phyloP scores from a whole-genome alignment of 2,888 invertebrate species.

The Hydrotaea cyrtoneurina region DNA sequence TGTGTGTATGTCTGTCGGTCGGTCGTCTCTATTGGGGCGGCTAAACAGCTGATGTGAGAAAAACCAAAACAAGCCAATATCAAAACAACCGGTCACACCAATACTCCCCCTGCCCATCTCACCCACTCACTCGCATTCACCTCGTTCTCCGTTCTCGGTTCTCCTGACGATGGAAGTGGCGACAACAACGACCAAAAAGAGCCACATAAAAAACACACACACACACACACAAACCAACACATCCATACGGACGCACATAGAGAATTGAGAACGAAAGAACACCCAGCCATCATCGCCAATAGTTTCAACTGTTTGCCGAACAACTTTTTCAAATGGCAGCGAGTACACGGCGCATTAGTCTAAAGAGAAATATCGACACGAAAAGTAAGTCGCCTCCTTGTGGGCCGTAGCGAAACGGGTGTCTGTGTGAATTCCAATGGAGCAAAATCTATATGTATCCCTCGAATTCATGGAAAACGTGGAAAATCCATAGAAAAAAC shows the following conservation, averaged over 20 bases:
- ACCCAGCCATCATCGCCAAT: constrained; percentile 32
- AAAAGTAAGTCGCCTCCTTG: constrained; percentile 77
- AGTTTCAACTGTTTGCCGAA: constrained; percentile 58
- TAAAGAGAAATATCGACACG: constrained; percentile 80
- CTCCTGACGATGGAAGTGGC: not conserved
- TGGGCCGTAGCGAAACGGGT: constrained; percentile 63
- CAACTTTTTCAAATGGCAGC: constrained; percentile 61
- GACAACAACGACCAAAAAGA: constrained; percentile 16
- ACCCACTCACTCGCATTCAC: not conserved
- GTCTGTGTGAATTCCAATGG: constrained; percentile 69
- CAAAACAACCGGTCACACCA: constrained; percentile 7
- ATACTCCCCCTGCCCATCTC: not conserved
- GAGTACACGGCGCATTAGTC: constrained; percentile 73
- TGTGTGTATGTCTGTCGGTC: too few relatives aligned
- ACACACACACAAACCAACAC: constrained; percentile 30
- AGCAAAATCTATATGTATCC: constrained; percentile 73
- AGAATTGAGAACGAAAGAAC: constrained; percentile 3
- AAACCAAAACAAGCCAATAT: constrained; percentile 2
- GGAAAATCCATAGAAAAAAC: constrained; percentile 73
- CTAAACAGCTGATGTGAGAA: constrained; percentile 26
- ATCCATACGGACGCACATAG: not conserved
- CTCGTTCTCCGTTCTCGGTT: not conserved
- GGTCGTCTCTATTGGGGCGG: too few relatives aligned
- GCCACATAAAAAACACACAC: constrained; percentile 23
- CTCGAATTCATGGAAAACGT: constrained; percentile 74